These are phyloP conservation scores for Caenorhabditis angaria DNA, from an alignment of 2,888 invertebrate species.

Conservation along the genomic window DNA sequence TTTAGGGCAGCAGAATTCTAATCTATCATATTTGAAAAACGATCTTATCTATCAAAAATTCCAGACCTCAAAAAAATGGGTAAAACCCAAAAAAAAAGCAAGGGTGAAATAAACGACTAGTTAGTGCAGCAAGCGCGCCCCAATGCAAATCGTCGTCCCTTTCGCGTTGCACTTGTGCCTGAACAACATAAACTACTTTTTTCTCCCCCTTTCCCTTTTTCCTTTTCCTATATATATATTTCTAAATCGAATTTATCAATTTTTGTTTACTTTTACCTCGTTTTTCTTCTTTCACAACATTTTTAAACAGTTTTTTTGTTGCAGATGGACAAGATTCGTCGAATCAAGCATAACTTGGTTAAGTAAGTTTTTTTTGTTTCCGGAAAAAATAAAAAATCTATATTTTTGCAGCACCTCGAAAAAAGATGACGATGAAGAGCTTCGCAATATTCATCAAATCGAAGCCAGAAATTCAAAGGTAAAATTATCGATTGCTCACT, in stretches of 20 bases:
- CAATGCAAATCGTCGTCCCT: slow-evolving; percentile 7
- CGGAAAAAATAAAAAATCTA: neutral
- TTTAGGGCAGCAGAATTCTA: too few relatives aligned
- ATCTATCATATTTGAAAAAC: neutral
- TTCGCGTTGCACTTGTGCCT: neutral
- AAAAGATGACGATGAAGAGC: slow-evolving; percentile 30
- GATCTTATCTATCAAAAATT: neutral
- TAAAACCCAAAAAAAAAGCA: slow-evolving; percentile 5
- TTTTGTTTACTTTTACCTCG: neutral
- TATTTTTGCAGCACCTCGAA: neutral
- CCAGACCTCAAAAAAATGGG: neutral
- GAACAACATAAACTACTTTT: slow-evolving; percentile 26
- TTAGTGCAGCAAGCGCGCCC: slow-evolving; percentile 24
- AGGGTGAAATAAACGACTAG: neutral
- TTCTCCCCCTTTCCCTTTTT: slow-evolving; percentile 32
- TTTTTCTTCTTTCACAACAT: neutral
- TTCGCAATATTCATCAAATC: slow-evolving; percentile 22
- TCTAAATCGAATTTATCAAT: neutral
- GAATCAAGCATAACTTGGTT: slow-evolving; percentile 25
- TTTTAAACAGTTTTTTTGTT: slow-evolving; percentile 28
- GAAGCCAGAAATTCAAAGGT: slow-evolving; percentile 41
- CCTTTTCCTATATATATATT: slow-evolving; percentile 14
- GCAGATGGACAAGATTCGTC: slow-evolving; percentile 30
- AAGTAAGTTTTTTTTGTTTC: slow-evolving; percentile 16
- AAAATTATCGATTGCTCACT: neutral